phyloP scores from a whole-genome alignment of 2,888 invertebrate genomes.

The Synergus gifuensis region DNA sequence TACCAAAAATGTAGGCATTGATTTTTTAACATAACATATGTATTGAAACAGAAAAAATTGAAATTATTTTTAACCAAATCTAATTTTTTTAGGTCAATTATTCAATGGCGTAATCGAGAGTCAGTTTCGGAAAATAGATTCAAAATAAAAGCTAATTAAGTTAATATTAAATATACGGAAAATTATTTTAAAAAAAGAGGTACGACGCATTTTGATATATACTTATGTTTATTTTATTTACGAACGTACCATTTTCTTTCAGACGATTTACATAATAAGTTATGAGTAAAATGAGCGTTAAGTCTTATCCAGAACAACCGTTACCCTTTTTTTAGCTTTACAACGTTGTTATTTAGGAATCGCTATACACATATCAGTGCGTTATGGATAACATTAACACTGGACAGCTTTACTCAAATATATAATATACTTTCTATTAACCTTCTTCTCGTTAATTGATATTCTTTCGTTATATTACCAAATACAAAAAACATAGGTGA shows the following conservation, averaged over 20 bases:
- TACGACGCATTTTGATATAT: constrained; percentile 69
- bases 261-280: constrained; percentile 76
- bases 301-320: constrained; percentile 72
- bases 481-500: constrained; percentile 77
- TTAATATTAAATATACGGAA: constrained; percentile 26
- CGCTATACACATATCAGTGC: constrained; percentile 65
- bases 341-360: constrained; percentile 59
- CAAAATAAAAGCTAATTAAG: not conserved
- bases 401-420: constrained; percentile 73
- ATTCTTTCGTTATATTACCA: constrained; percentile 74
- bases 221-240: constrained; percentile 76
- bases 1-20: constrained; percentile 67
- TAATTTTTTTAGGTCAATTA: not conserved
- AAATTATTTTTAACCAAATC: not conserved
- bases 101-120: not conserved
- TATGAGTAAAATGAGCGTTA: constrained; percentile 77
- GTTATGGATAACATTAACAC: constrained; percentile 70
- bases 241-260: constrained; percentile 73
- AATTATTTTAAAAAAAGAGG: constrained; percentile 53
- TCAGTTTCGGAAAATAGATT: not conserved
- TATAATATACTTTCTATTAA: constrained; percentile 76
- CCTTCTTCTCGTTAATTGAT: constrained; percentile 73
- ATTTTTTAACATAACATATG: not conserved
- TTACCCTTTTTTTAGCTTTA: constrained; percentile 58
- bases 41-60: not conserved